Conservation (phyloP, 2,888 invertebrate species). For the Andrena fulva region DNA sequence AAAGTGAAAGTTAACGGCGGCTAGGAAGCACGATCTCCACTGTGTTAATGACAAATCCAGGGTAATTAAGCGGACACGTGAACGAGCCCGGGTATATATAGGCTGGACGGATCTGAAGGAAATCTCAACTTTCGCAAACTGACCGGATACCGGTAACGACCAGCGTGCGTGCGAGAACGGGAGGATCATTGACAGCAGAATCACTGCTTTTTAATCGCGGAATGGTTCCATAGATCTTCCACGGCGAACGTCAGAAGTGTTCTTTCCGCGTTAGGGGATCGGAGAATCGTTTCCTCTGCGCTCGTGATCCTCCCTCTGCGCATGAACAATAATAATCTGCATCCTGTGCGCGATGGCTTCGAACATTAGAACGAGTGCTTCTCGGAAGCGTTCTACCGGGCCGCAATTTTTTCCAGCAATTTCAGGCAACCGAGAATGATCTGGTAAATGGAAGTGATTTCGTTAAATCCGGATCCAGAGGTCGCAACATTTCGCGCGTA, state of each 20-base stretch:
- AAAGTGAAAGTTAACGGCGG: constrained; percentile 64
- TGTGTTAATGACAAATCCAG: constrained; percentile 54
- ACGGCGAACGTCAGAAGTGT: constrained; percentile 16
- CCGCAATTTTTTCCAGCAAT: background rate
- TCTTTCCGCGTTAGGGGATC: constrained; percentile 42
- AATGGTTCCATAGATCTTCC: constrained; percentile 24
- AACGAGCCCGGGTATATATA: constrained; percentile 9
- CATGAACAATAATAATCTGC: constrained; percentile 62
- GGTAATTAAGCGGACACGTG: constrained; percentile 56
- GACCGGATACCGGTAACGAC: constrained; percentile 58
- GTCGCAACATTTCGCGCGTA: background rate
- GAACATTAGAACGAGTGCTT: constrained; percentile 37
- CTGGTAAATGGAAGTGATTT: background rate
- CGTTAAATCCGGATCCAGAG: background rate
- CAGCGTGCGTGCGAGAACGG: constrained; percentile 41
- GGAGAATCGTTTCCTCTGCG: constrained; percentile 41
- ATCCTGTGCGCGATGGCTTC: constrained; percentile 55
- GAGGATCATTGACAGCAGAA: constrained; percentile 48
- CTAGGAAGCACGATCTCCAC: constrained; percentile 38
- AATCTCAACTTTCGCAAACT: constrained; percentile 66
- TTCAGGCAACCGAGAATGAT: background rate
- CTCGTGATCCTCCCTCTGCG: constrained; percentile 15
- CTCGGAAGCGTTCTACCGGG: constrained; percentile 33
- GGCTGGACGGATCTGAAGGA: constrained; percentile 58
- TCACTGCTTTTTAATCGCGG: background rate